phyloP scores from a whole-genome alignment of 2,888 invertebrate genomes.

The Eugnorisma glareosa region DNA sequence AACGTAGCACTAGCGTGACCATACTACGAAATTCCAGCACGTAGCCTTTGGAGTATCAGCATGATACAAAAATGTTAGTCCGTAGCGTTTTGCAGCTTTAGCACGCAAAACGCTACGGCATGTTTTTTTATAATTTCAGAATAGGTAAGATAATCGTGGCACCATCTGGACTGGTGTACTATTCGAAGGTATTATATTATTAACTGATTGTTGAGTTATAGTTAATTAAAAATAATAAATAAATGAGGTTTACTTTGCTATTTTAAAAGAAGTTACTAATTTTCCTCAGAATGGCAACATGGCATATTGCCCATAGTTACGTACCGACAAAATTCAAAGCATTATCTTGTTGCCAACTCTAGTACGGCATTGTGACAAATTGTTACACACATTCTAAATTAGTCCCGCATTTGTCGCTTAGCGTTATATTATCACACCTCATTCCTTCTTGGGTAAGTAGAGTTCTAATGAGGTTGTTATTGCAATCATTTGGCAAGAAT shows the following conservation, averaged over 20 bases:
- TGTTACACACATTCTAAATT: slow-evolving; percentile 48
- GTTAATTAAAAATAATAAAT: neutral
- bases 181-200: neutral
- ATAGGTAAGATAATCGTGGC: neutral
- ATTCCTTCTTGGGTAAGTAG: slow-evolving; percentile 5
- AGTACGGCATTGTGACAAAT: slow-evolving; percentile 40
- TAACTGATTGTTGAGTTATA: neutral
- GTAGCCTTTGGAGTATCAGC: neutral
- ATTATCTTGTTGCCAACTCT: slow-evolving; percentile 42
- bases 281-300: neutral
- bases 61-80: neutral
- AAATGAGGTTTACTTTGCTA: neutral
- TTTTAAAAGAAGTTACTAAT: neutral
- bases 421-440: slow-evolving; percentile 24
- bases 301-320: slow-evolving; percentile 32
- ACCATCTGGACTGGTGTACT: neutral
- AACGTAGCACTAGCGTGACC: neutral
- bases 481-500: slow-evolving; percentile 16
- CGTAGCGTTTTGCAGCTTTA: neutral
- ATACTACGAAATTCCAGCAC: neutral
- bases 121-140: neutral
- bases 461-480: slow-evolving; percentile 1
- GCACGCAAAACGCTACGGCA: neutral
- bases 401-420: slow-evolving; percentile 30
- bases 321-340: slow-evolving; percentile 22